Conservation (phyloP, 2,797 vertebrate species). For the Pteropus rufus region DNA sequence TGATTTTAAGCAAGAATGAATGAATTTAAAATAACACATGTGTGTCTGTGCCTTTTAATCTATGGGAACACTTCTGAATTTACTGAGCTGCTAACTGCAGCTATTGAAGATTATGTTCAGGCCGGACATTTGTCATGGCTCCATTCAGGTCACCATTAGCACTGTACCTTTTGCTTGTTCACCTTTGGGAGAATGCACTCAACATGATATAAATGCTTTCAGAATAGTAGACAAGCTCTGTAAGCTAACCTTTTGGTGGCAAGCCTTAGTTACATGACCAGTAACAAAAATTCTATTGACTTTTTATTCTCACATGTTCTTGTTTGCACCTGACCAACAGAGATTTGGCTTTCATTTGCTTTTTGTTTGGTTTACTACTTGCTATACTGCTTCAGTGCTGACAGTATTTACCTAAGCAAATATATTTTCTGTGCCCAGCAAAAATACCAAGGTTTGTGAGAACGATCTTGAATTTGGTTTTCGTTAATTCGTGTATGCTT, state of each 20-base stretch:
- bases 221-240: background rate
- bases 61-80: background rate
- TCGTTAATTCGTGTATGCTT: background rate
- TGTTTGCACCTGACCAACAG: slow-evolving; percentile 10
- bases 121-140: background rate
- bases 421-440: background rate
- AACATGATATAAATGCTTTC: background rate
- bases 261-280: background rate
- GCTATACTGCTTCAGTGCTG: background rate
- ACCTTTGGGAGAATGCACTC: slow-evolving; percentile 1
- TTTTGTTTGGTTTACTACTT: background rate
- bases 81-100: background rate
- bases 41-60: background rate
- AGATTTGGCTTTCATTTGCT: background rate
- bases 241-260: background rate
- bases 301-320: slow-evolving; percentile 37
- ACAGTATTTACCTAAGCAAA: slow-evolving; percentile 50
- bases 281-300: background rate
- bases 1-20: slow-evolving; percentile 8
- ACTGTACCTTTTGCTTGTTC: background rate
- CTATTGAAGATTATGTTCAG: background rate
- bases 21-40: background rate
- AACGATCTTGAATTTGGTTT: slow-evolving; percentile 1
- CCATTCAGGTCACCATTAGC: background rate
- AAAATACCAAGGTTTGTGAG: slow-evolving; percentile 34